Evolutionary conservation across 2,797 vertebrate genomes (phyloP).

Genomic region (Lemur catta): DNA sequence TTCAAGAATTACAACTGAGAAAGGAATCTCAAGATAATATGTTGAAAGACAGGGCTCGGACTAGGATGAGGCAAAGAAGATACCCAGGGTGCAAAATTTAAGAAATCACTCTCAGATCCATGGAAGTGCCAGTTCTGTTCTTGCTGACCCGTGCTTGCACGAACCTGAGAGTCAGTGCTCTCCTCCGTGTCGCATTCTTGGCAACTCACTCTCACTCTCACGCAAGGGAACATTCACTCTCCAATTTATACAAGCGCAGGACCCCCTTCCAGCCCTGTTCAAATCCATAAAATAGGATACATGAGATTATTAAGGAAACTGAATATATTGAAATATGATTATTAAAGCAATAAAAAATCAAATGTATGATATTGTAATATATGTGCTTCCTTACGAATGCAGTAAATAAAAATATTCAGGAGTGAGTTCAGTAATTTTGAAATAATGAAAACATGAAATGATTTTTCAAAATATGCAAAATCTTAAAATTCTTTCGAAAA

Average conservation of each 20-base stretch:
- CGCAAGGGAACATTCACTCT: not conserved
- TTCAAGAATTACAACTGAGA: not conserved
- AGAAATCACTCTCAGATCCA: not conserved
- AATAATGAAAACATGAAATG: not conserved
- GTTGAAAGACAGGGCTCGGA: not conserved
- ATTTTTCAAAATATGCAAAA: not conserved
- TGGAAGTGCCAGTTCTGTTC: not conserved
- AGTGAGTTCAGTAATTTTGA: not conserved
- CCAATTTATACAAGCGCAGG: not conserved
- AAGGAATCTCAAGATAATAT: not conserved
- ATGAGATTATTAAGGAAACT: not conserved
- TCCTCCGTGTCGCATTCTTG: no score
- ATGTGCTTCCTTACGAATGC: not conserved
- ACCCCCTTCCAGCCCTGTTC: not conserved
- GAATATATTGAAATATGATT: not conserved
- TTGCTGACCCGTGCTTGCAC: rapidly evolving
- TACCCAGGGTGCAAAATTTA: not conserved
- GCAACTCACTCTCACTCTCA: not conserved
- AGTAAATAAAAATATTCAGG: not conserved
- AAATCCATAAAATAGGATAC: not conserved
- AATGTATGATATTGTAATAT: not conserved
- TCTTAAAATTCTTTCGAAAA: not conserved
- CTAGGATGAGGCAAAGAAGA: not conserved
- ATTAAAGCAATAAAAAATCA: not conserved
- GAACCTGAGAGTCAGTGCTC: not conserved